Percentiles rank a stretch among this genome's conserved stretches.
Conservation (phyloP, 2,888 invertebrate species). For the Eupithecia centaureata region DNA sequence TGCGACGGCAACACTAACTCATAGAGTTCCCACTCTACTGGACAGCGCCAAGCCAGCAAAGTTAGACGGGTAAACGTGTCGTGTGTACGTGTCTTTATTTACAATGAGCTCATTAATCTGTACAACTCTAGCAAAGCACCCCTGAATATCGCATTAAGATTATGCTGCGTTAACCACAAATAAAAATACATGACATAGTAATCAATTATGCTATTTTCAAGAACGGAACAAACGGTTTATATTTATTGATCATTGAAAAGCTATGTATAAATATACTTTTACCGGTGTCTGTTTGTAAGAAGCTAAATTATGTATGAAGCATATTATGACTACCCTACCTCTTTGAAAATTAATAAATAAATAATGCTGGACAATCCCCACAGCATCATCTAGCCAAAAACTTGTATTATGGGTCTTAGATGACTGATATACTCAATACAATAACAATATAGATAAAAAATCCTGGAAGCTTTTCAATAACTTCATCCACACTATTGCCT, state of each 20-base stretch:
- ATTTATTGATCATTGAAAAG: no score
- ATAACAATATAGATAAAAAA: no score
- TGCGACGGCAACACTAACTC: slow-evolving; percentile 7
- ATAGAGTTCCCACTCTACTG: slow-evolving; percentile 1
- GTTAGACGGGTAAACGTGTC: slow-evolving; percentile 47
- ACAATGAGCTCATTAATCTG: slow-evolving; percentile 49
- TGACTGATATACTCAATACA: no score
- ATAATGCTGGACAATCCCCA: no score
- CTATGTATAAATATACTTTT: background rate
- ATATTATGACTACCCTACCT: background rate
- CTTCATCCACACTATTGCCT: background rate
- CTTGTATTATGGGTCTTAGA: no score
- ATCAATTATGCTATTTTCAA: background rate
- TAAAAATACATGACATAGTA: background rate
- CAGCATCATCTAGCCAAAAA: no score
- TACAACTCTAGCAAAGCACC: background rate
- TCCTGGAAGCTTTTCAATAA: background rate
- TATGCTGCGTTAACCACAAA: background rate
- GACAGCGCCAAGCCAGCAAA: slow-evolving; percentile 14
- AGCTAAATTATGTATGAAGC: background rate
- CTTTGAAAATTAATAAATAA: no score
- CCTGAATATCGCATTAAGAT: background rate
- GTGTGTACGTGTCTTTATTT: slow-evolving; percentile 61
- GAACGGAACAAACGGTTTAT: no score
- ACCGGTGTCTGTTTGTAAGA: background rate